phyloP scores from a whole-genome alignment of 2,888 invertebrate genomes.

The Caenorhabditis uteleia region DNA sequence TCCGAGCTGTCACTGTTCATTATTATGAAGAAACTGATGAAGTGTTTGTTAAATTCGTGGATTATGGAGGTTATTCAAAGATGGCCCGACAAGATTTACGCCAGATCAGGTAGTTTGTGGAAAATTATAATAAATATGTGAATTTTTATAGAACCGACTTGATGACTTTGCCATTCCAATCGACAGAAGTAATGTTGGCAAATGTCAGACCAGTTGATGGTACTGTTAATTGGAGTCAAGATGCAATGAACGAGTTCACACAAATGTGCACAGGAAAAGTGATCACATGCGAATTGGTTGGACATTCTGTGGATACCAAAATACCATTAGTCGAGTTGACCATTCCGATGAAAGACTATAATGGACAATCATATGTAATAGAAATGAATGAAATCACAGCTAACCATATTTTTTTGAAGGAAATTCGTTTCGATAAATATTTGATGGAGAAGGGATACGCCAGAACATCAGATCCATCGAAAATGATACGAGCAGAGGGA shows the following conservation, averaged over 20 bases:
- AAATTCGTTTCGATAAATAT: slow-evolving; percentile 54
- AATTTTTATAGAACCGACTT: slow-evolving; percentile 80
- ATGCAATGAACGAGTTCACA: slow-evolving; percentile 58
- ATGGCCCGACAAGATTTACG: slow-evolving; percentile 81
- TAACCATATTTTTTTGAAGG: slow-evolving; percentile 43
- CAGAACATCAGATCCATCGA: slow-evolving; percentile 65
- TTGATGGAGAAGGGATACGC: slow-evolving; percentile 61
- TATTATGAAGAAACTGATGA: slow-evolving; percentile 75
- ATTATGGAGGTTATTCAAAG: slow-evolving; percentile 90
- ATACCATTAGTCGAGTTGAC: slow-evolving; percentile 66
- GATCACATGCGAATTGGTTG: slow-evolving; percentile 61
- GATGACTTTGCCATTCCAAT: slow-evolving; percentile 93
- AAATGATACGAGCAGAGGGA: slow-evolving; percentile 26
- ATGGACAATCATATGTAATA: slow-evolving; percentile 11
- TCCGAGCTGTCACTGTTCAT: slow-evolving; percentile 82
- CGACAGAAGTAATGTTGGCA: slow-evolving; percentile 91
- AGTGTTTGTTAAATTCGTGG: slow-evolving; percentile 86
- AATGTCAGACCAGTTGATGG: slow-evolving; percentile 81
- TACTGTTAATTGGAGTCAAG: slow-evolving; percentile 59
- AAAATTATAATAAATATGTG: background rate
- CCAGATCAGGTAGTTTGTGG: slow-evolving; percentile 77
- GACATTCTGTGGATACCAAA: slow-evolving; percentile 56
- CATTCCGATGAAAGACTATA: slow-evolving; percentile 30
- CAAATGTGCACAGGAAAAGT: slow-evolving; percentile 56
- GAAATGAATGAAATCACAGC: background rate